Base-by-base conservation (phyloP, 2,113 vertebrate species). In the Urocitellus parryii region DNA sequence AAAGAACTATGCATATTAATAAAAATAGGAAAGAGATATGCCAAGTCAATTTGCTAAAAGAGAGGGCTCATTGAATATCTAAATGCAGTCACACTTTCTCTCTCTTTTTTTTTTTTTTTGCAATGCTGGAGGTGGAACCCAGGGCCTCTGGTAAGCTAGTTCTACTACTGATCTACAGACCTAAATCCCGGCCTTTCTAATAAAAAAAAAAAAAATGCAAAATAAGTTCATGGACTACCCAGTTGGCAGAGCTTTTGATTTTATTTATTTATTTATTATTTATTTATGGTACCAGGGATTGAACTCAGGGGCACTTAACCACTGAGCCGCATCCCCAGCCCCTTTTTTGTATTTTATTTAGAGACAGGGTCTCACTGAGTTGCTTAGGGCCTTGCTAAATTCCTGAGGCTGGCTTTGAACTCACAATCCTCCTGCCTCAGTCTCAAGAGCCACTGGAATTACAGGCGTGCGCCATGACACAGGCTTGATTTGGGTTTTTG, bases 71-170 rank as follows among this genome's bases (percentile, higher is more conserved):
- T 73, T 90, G 92, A 91, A 68, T 76, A 78, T 5, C 45, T 82
- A 91, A 94, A 90, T 68, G 73, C 82, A 86, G 22, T 82, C 86
- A 85, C 70, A 63, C 85, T 92, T 79, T 87, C 18, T 67, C 29
- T 34, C 1, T 48, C 10, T 51, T 51, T 51, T 48, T 29, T 29
- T 22, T 48, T 29, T 22, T 48, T 67, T 93, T 79, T 45, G 24
- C 63, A 86, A 37, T 13, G 22, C 29, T 20, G 61, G 7, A n/a
- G 22, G 61, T 93, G 37, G 67, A 93, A 93, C 74, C 92, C 76
- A 88, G 83, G 51, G 92, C 51, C 65, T 80, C 51, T 7, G 70
- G 48, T 67, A 29, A 32, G 74, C 67, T 61, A 77, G 56, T 18
- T 80, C 63, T n/a, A 48, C 8, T 32, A 25, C 45, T 70, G 34